Percentiles rank a stretch among this genome's conserved stretches.
phyloP scores from a whole-genome alignment of 2,113 vertebrate species.

The Melanotaenia duboulayi region DNA sequence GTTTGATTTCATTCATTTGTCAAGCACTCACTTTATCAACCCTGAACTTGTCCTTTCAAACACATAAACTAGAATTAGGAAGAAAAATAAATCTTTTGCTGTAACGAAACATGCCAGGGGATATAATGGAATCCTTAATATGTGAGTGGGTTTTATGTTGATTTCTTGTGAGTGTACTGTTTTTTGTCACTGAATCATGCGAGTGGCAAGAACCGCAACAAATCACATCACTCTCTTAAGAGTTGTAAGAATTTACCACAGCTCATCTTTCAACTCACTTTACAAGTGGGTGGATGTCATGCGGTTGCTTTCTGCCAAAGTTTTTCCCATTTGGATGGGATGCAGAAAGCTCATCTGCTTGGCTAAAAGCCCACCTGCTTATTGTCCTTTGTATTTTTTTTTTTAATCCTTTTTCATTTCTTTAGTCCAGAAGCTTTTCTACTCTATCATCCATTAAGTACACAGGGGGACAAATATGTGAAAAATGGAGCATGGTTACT shows the following conservation, averaged over 20 bases:
- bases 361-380: slow-evolving; percentile 9
- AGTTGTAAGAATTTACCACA: slow-evolving; percentile 66
- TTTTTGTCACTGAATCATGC: slow-evolving; percentile 61
- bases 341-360: slow-evolving; percentile 41
- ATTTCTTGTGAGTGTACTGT: slow-evolving; percentile 68
- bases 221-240: slow-evolving; percentile 67
- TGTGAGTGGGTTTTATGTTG: slow-evolving; percentile 43
- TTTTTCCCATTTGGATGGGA: slow-evolving; percentile 42
- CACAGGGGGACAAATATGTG: background rate
- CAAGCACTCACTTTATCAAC: slow-evolving; percentile 48
- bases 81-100: slow-evolving; percentile 36
- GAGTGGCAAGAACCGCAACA: slow-evolving; percentile 44
- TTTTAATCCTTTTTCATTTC: background rate
- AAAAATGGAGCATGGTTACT: background rate
- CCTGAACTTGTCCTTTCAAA: slow-evolving; percentile 39
- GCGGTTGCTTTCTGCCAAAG: slow-evolving; percentile 50
- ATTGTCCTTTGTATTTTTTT: background rate
- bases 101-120: slow-evolving; percentile 29
- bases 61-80: slow-evolving; percentile 49
- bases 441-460: background rate
- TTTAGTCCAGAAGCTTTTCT: slow-evolving; percentile 2
- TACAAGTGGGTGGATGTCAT: slow-evolving; percentile 62
- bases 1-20: slow-evolving; percentile 64
- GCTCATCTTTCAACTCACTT: slow-evolving; percentile 71
- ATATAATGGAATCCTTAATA: slow-evolving; percentile 33